Evolutionary conservation across 2,888 invertebrate genomes (phyloP).

Genomic region (Nemotelus pantherinus): DNA sequence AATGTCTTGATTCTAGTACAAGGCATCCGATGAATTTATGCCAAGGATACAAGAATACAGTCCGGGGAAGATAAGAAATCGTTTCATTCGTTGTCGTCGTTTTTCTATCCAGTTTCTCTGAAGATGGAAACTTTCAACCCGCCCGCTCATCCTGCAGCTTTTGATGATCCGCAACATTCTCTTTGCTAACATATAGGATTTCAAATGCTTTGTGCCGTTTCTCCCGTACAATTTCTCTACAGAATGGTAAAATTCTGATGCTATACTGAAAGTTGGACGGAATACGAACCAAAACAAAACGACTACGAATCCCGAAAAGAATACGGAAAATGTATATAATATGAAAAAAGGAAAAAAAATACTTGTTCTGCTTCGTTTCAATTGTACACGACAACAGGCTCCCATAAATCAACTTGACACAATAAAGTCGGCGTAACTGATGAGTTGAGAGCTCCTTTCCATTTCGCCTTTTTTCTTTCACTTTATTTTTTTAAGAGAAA

Average conservation of each 20-base stretch:
- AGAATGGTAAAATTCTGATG: background rate
- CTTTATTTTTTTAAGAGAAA: background rate
- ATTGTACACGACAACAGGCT: constrained; percentile 51
- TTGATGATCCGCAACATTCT: background rate
- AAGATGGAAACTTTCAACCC: background rate
- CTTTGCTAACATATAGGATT: background rate
- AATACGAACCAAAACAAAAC: background rate
- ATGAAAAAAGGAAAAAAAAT: constrained; percentile 38
- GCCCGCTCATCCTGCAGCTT: background rate
- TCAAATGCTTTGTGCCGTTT: background rate
- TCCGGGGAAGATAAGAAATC: background rate
- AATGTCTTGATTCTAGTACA: constrained; percentile 45
- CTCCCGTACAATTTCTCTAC: background rate
- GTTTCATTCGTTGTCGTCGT: background rate
- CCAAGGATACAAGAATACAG: constrained; percentile 27
- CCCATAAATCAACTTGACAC: constrained; percentile 54
- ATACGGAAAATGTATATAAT: background rate
- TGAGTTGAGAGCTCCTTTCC: constrained; percentile 48
- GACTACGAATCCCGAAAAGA: too few species aligned
- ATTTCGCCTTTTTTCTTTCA: constrained; percentile 17
- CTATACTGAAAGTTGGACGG: background rate
- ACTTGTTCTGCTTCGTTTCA: constrained; percentile 45
- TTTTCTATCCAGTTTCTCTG: constrained; percentile 2
- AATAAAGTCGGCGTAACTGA: constrained; percentile 53
- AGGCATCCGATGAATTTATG: constrained; percentile 46